Evolutionary conservation across 2,888 invertebrate species (phyloP).

Genomic region (Stictocephala bisonia): DNA sequence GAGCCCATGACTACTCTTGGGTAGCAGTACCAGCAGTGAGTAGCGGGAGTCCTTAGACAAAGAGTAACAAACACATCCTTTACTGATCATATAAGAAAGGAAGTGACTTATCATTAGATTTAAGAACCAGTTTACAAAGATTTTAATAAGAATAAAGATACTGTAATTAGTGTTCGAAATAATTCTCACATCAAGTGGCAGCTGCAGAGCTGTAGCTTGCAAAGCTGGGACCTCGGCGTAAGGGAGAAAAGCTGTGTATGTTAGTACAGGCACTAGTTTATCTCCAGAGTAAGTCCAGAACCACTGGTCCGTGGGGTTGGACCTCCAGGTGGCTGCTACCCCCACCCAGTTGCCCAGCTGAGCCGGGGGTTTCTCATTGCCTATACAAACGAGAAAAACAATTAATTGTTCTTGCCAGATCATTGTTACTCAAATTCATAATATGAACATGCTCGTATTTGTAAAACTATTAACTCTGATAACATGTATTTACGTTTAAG

Average conservation of each 20-base stretch:
- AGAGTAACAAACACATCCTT: too few relatives aligned
- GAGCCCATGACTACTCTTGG: slow-evolving; percentile 71
- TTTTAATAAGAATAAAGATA: background rate
- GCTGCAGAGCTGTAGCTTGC: slow-evolving; percentile 77
- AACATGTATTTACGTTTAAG: too few relatives aligned
- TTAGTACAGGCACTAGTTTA: slow-evolving; percentile 67
- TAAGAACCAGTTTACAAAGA: too few relatives aligned
- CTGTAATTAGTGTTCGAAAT: background rate
- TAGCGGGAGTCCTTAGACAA: slow-evolving; percentile 70
- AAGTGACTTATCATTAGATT: background rate
- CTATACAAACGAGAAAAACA: background rate
- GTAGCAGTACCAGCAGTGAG: slow-evolving; percentile 79
- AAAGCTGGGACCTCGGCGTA: slow-evolving; percentile 79
- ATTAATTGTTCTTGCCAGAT: background rate
- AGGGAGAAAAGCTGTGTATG: slow-evolving; percentile 81
- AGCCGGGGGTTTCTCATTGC: background rate
- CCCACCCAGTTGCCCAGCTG: slow-evolving; percentile 51
- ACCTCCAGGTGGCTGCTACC: slow-evolving; percentile 46
- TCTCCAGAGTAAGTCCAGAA: slow-evolving; percentile 53
- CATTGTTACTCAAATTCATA: background rate
- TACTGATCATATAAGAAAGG: background rate
- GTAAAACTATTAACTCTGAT: too few relatives aligned
- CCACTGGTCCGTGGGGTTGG: slow-evolving; percentile 53
- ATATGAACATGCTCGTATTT: background rate
- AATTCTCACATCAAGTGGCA: slow-evolving; percentile 80